Base-by-base conservation (phyloP, 2,113 vertebrate species). In the Argyrosomus japonicus region DNA sequence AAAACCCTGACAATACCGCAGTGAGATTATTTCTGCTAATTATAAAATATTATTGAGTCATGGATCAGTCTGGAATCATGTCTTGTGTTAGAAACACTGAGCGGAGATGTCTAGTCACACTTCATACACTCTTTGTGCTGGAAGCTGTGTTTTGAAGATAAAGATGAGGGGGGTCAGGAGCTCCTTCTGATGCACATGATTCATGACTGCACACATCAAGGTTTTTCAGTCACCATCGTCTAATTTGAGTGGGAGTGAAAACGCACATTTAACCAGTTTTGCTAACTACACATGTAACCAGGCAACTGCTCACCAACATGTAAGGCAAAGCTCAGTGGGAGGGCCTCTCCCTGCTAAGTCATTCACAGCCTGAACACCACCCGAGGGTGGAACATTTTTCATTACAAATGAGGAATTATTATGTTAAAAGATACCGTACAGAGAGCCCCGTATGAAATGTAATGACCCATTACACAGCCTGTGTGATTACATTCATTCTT, bases 231-330 rank as follows among this genome's bases (percentile, higher is more conserved):
- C 57, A 45, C 58, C 60, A 48, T 79, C 27, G 48, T 83, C 51
- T 62, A 14, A 69, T 79, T 43, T 56, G 68, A 77, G 77, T 87
- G n/a, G 76, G 85, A 86, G 69, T 77, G 40, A 76, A 76, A 82
- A 80, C 62, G 53, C 77, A 74, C 29, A 56, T 77, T 77, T 53
- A 88, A 83, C n/a, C 60, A 43, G 23, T 81, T 89, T 77, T 82
- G 51, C 60, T 48, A 84, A 85, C 82, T 80, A 61, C 61, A 85
- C 79, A 51, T 67, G 91, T 92, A 90, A 90, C 91, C 79, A 93
- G 82, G 92, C 89, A 91, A 90, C 88, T 29, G 77, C 62, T 63
- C 63, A 51, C 61, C 78, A 91, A 75, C 86, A 87, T 70, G 56
- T 48, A 23, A 80, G 45, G 58, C 21, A 17, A 43, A 61, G 72